Conservation (phyloP, 2,113 vertebrate species). For the Cheilinus undulatus region DNA sequence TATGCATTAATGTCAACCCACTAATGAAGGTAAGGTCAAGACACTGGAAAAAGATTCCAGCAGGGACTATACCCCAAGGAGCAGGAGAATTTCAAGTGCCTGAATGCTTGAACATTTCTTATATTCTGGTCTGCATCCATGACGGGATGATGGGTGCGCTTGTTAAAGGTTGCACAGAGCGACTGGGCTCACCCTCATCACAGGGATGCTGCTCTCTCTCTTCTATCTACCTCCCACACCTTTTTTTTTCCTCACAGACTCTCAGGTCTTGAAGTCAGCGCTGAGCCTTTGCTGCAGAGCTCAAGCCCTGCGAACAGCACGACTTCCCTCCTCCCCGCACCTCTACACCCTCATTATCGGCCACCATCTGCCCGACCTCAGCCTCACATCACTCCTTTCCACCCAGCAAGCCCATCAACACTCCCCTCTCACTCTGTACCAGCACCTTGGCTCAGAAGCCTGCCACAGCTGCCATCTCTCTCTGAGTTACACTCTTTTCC, state of each 20-base stretch:
- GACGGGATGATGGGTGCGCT: conserved; percentile 45
- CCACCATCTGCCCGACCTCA: conserved; percentile 74
- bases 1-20: conserved; percentile 72
- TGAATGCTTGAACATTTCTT: conserved; percentile 41
- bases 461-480: conserved; percentile 56
- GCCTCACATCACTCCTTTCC: conserved; percentile 58
- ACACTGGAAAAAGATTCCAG: conserved; percentile 19
- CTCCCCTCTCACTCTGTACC: conserved; percentile 50
- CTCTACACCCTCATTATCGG: conserved; percentile 72
- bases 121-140: conserved; percentile 27
- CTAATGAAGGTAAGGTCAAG: conserved; percentile 74
- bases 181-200: conserved; percentile 39
- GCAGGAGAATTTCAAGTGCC: conserved; percentile 18
- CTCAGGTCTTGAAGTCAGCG: conserved; percentile 24
- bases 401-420: conserved; percentile 55
- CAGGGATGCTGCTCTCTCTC: conserved; percentile 3
- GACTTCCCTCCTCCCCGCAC: conserved; percentile 34
- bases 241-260: conserved; percentile 9
- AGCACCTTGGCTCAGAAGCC: conserved; percentile 54
- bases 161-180: conserved; percentile 52
- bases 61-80: conserved; percentile 29
- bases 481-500: conserved; percentile 54
- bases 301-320: conserved; percentile 40
- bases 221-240: conserved; percentile 21
- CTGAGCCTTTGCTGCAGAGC: conserved; percentile 36